Percentiles rank a stretch among this genome's conserved stretches.
Evolutionary conservation across 2,888 invertebrate species (phyloP).

Genomic region (Holacanthella duospinosa): DNA sequence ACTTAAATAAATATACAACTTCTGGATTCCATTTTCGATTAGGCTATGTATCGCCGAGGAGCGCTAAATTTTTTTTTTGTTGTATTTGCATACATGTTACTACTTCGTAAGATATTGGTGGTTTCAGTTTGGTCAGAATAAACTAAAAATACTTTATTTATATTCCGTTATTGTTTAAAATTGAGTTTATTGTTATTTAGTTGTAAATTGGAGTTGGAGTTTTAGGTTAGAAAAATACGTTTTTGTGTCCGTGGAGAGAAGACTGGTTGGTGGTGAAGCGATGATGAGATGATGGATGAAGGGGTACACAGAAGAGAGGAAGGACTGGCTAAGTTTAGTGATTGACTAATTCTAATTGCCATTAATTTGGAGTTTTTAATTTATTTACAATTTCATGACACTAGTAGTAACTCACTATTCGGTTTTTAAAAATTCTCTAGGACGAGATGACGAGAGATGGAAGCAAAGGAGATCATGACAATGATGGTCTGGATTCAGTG

Average conservation of each 20-base stretch:
- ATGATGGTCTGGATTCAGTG: too few species aligned
- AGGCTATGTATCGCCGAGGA: background rate
- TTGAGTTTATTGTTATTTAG: background rate
- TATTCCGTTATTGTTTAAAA: background rate
- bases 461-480: too few species aligned
- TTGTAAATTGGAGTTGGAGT: background rate
- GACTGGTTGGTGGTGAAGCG: background rate
- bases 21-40: background rate
- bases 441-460: too few species aligned
- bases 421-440: too few species aligned
- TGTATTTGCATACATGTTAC: background rate
- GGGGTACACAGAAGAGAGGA: background rate
- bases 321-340: too few species aligned
- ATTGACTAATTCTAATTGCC: too few species aligned
- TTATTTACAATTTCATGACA: too few species aligned
- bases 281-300: background rate
- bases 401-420: too few species aligned
- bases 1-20: background rate
- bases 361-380: too few species aligned
- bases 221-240: background rate
- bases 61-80: slow-evolving; percentile 3
- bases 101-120: background rate
- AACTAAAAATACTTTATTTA: background rate
- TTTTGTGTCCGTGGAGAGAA: background rate
- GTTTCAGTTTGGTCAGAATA: slow-evolving; percentile 3